A percentile compares a stretch with the other conserved stretches of the same genome.
Conservation (phyloP, 2,888 invertebrate species). For the Nephrocerus scutellatus region DNA sequence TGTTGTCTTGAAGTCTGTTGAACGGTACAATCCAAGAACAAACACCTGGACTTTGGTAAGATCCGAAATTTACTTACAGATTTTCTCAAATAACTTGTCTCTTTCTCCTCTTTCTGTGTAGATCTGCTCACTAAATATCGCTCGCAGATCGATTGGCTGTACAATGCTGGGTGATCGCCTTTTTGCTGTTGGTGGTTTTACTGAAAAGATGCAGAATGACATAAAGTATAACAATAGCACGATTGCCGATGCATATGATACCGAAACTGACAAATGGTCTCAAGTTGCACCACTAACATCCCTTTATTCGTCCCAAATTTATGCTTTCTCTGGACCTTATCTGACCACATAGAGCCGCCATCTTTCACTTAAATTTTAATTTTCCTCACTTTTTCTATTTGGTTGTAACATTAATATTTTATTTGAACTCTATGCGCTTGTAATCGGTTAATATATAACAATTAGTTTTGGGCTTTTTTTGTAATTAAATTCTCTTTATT, state of each 20-base stretch:
- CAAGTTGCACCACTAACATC: conserved; percentile 71
- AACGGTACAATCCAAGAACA: conserved; percentile 70
- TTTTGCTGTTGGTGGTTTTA: conserved; percentile 81
- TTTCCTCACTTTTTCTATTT: conserved; percentile 21
- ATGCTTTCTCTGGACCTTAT: conserved; percentile 66
- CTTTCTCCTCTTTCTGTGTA: conserved; percentile 15
- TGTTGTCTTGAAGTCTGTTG: conserved; percentile 82
- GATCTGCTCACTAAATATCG: conserved; percentile 72
- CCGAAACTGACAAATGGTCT: conserved; percentile 71
- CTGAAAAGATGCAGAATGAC: too few relatives aligned
- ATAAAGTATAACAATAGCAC: conserved; percentile 77
- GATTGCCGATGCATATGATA: conserved; percentile 84
- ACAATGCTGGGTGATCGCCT: conserved; percentile 72
- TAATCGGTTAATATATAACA: background rate
- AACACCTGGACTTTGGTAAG: conserved; percentile 79
- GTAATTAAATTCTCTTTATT: too few relatives aligned
- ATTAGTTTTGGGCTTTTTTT: too few relatives aligned
- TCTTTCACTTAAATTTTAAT: conserved; percentile 45
- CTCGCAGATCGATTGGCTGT: conserved; percentile 83
- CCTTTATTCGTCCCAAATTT: conserved; percentile 84
- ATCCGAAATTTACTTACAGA: background rate
- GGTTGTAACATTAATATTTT: conserved; percentile 6
- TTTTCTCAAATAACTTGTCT: background rate
- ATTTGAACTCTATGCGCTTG: background rate
- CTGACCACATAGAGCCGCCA: conserved; percentile 40